A percentile compares a stretch with the other conserved stretches of the same genome.
Evolutionary conservation across 2,888 invertebrate species (phyloP).

Genomic region (Automeris io): DNA sequence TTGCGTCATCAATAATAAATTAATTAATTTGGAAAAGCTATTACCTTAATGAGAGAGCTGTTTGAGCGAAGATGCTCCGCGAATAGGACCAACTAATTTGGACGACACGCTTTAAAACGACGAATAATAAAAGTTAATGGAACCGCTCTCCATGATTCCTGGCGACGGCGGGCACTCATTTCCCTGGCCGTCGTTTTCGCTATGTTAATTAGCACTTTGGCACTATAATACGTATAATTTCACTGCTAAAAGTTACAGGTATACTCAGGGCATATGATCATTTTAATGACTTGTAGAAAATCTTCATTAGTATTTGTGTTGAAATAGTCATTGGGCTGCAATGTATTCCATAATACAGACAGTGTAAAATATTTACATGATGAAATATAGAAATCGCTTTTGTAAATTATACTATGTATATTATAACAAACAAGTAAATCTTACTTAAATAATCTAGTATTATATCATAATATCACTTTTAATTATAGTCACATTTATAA

Average conservation of each 20-base stretch:
- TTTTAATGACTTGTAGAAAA: too few relatives aligned
- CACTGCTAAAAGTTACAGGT: slow-evolving; percentile 33
- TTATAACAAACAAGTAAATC: too few relatives aligned
- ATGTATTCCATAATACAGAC: neutral
- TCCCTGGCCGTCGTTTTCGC: slow-evolving; percentile 54
- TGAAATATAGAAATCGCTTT: neutral
- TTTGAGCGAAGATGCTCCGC: slow-evolving; percentile 51
- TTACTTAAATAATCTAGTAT: too few relatives aligned
- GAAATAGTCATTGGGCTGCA: too few relatives aligned
- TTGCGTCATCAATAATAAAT: slow-evolving; percentile 30
- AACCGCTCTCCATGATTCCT: slow-evolving; percentile 65
- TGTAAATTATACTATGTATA: too few relatives aligned
- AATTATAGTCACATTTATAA: too few relatives aligned
- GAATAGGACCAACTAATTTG: slow-evolving; percentile 72
- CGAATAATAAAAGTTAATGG: slow-evolving; percentile 74
- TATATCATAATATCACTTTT: too few relatives aligned
- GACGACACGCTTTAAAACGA: slow-evolving; percentile 69
- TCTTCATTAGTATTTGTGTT: too few relatives aligned
- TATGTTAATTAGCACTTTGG: slow-evolving; percentile 74
- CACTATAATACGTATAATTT: slow-evolving; percentile 65
- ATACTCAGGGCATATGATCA: neutral
- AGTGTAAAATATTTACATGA: neutral
- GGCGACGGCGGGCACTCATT: slow-evolving; percentile 62
- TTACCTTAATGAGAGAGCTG: slow-evolving; percentile 48
- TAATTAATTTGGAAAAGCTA: slow-evolving; percentile 37